Evolutionary conservation across 2,888 invertebrate genomes (phyloP).

Genomic region (Phasia obesa): DNA sequence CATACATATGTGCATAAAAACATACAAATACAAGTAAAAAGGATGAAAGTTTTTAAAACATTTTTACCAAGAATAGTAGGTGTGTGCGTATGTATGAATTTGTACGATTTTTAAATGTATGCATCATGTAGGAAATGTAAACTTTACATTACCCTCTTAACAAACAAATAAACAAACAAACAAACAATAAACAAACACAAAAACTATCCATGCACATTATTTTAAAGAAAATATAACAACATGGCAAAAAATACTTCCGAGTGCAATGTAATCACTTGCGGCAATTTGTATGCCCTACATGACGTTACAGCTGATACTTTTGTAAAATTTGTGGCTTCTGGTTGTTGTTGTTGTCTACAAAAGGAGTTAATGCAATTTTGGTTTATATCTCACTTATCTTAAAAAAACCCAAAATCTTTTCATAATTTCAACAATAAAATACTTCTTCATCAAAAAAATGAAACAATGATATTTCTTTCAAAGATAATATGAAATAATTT

Average conservation of each 20-base stretch:
- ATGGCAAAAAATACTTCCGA: conserved; percentile 77
- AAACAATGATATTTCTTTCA: too few species aligned
- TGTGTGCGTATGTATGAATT: neutral
- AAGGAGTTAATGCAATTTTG: conserved; percentile 27
- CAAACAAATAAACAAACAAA: conserved; percentile 51
- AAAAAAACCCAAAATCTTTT: conserved; percentile 19
- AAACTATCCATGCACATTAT: conserved; percentile 38
- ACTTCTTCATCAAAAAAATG: neutral
- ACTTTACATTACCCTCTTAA: conserved; percentile 75
- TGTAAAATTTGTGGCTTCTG: conserved; percentile 48
- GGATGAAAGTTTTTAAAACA: conserved; percentile 48
- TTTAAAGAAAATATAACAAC: conserved; percentile 44
- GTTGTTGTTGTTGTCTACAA: conserved; percentile 8
- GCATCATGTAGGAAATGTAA: conserved; percentile 70
- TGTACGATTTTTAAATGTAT: conserved; percentile 16
- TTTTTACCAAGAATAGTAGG: conserved; percentile 13
- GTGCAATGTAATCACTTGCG: conserved; percentile 76
- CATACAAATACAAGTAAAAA: conserved; percentile 10
- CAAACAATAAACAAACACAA: conserved; percentile 25
- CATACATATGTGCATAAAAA: neutral
- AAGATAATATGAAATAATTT: too few species aligned
- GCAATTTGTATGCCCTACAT: conserved; percentile 62
- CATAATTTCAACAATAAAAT: conserved; percentile 19
- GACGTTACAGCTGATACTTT: conserved; percentile 31
- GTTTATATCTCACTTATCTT: conserved; percentile 17